These are phyloP conservation scores for Axinella damicornis DNA, from an alignment of 37 sponge, comb jelly and placozoan genomes.

Conservation along the genomic window DNA sequence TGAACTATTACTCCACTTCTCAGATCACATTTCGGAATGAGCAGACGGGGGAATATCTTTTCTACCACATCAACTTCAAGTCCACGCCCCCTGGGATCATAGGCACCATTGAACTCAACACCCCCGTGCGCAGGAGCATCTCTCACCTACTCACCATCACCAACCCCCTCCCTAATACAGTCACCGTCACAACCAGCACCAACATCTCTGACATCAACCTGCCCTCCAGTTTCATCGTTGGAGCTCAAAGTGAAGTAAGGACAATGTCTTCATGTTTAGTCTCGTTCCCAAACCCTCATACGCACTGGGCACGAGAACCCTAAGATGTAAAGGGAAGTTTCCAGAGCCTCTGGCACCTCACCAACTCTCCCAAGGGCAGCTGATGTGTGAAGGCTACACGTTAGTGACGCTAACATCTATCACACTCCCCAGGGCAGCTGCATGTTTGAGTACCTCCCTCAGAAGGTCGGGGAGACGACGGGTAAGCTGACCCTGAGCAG, in stretches of 20 bases:
- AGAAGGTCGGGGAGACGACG: slow-evolving; percentile 82
- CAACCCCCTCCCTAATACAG: slow-evolving; percentile 90
- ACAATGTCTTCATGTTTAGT: too few species aligned
- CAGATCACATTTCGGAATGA: slow-evolving; percentile 95
- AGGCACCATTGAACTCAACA: slow-evolving; percentile 85
- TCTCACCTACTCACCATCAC: slow-evolving; percentile 77
- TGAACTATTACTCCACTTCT: too few species aligned
- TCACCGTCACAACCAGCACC: slow-evolving; percentile 83
- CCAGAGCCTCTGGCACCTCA: too few species aligned
- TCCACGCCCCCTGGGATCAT: slow-evolving; percentile 90
- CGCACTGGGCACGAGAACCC: too few species aligned
- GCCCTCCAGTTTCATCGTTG: slow-evolving; percentile 88
- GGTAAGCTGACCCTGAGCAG: slow-evolving; percentile 83
- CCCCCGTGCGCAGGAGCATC: slow-evolving; percentile 87
- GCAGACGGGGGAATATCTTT: slow-evolving; percentile 92
- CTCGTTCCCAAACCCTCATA: too few species aligned
- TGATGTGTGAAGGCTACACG: too few species aligned
- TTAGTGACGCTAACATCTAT: too few species aligned
- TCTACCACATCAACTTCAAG: slow-evolving; percentile 91
- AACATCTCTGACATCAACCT: slow-evolving; percentile 88
- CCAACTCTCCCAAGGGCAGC: too few species aligned
- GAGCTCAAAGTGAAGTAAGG: slow-evolving; percentile 86
- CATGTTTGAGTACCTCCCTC: slow-evolving; percentile 96
- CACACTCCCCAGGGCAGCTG: slow-evolving; percentile 73
- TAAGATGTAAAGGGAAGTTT: too few species aligned